Base-by-base conservation (phyloP, 2,797 vertebrate genomes). In the Silurus aristotelis region DNA sequence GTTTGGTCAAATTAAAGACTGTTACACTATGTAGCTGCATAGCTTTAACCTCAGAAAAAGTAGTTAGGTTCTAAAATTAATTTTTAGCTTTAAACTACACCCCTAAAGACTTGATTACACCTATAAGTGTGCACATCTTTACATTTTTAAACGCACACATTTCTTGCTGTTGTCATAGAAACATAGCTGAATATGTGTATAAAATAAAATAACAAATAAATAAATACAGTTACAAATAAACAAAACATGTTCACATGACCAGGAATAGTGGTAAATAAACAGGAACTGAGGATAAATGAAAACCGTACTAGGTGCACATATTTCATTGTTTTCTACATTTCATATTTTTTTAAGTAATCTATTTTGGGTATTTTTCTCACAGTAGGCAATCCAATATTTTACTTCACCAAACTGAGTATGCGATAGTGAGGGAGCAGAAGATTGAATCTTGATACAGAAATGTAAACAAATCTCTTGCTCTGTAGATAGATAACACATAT, bases 101-200 rank as follows among this genome's bases (percentile, higher is more conserved):
- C 9, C 19, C 14, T 10, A 78, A 61, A 61, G 22, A 19, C 58
- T 25, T 58, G 55, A 60, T 6, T 12, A 31, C 55, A 58, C 75
- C 15, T 60, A 31, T 77, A 58, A 10, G 25, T 58, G 15, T 31
- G 22, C n/a, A 52, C 5, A 27, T 75, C 1, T 56, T 71, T 71
- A 22, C 7, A 46, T 71, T 63, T 83, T 83, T 31, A 46, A 73
- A 64, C 25, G 6, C 22, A 58, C 80, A 71, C 55, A 27, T 72
- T 48, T n/a, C 67, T 60, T 38, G 68, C 25, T 25, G 67, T 20
- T 83, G 56, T 68, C 66, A 82, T 58, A 27, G 81, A 83, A 72
- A 63, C 60, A 72, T 8, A 5, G 20, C 56, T 46, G 55, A 72
- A 83, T 72, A 72, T 71, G 12, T 55, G 43, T 43, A 17, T 61